Conservation (phyloP, 2,888 invertebrate genomes). For the Graphium colonna region DNA sequence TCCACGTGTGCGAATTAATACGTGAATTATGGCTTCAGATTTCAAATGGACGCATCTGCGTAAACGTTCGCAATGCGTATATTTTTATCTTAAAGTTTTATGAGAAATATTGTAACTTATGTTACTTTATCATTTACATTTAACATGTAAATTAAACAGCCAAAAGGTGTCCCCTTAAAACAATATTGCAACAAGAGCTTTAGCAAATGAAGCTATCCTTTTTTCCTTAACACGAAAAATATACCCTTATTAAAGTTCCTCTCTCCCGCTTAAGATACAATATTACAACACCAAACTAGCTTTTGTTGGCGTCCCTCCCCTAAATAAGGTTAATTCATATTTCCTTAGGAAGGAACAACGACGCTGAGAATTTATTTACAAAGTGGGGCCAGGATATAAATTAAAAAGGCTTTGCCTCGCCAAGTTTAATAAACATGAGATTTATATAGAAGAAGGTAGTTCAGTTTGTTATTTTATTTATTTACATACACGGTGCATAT, state of each 20-base stretch:
- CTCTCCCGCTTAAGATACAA: slow-evolving; percentile 17
- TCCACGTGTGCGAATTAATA: too few relatives aligned
- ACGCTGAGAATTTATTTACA: slow-evolving; percentile 63
- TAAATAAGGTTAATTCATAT: slow-evolving; percentile 68
- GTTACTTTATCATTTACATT: too few relatives aligned
- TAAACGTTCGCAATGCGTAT: too few relatives aligned
- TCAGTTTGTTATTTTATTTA: too few relatives aligned
- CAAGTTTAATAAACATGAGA: slow-evolving; percentile 52
- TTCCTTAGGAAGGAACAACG: slow-evolving; percentile 60
- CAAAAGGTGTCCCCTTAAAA: too few relatives aligned
- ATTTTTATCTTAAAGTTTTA: too few relatives aligned
- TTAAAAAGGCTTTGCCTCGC: slow-evolving; percentile 65
- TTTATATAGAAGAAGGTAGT: slow-evolving; percentile 40
- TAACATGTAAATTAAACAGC: too few relatives aligned
- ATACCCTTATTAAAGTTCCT: slow-evolving; percentile 1
- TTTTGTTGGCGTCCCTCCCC: slow-evolving; percentile 51
- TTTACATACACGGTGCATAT: too few relatives aligned
- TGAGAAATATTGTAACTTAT: too few relatives aligned
- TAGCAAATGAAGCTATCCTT: neutral
- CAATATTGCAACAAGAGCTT: neutral
- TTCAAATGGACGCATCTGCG: too few relatives aligned
- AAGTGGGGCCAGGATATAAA: slow-evolving; percentile 67
- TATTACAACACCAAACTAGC: slow-evolving; percentile 19
- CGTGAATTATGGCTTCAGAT: too few relatives aligned
- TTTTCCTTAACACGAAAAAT: slow-evolving; percentile 6